Evolutionary conservation across 1,140 invertebrate species (phyloP), one percentile per base, ranked within the genome.

Genomic region (Neocloeon triangulifer): DNA sequence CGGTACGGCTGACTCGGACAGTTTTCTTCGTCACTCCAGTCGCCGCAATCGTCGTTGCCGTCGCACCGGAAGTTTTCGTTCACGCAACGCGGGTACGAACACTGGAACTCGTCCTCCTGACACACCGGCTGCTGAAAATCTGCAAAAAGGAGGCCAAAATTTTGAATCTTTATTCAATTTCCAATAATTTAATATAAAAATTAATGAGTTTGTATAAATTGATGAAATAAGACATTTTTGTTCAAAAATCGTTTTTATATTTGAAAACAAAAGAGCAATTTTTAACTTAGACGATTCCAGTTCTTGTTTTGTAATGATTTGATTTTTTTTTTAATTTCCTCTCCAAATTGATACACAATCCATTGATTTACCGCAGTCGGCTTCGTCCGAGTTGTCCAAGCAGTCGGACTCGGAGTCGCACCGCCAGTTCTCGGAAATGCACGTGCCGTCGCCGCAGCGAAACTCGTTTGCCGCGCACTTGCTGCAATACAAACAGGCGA

Each of bases 11-110:
- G 44, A 21, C 58, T 59, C 0, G 64, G 61, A 42, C 75, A 79
- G 36, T 66, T 63, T 41, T 73, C 66, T 45, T 81, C 75, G 40
- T 79, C 75, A 33, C 73, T 81, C 58, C 70, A 73, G 47, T 89
- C 84, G 1, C 78, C 80, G 44, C 85, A 91, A 46, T 89, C 81
- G 46, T 88, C 77, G 41, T 85, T 75, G 0, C 73, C 74, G 45
- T 89, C 82, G 47, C 84, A 89, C 35, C 67, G 65, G 39, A 80
- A 76, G 17, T 71, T 64, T 38, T 65, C 62, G 6, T 70, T 63
- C 12, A 79, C 66, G 41, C 76, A 81, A 10, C 59, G 58, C 6
- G 58, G 58, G 28, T 59, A 62, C 2, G 27, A 29, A 9, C 19
- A 17, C 2, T 23, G 22, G 22, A 8, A 8, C 22, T 12, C 22